These are phyloP conservation scores for Syngnathus rostellatus DNA, from an alignment of 2,797 vertebrate species.

Conservation along the genomic window DNA sequence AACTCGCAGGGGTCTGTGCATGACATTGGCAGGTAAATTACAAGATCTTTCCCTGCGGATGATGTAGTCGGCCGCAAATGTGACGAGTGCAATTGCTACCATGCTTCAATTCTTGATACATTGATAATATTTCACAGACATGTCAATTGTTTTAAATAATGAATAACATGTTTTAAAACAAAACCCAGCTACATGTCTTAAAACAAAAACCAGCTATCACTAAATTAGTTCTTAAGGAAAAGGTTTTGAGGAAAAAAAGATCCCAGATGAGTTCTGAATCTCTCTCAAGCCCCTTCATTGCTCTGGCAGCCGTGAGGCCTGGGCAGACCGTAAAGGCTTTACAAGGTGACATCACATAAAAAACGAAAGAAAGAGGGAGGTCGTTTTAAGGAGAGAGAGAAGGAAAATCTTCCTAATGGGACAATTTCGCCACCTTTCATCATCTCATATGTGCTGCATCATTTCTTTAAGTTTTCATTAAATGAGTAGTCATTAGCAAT, in stretches of 20 bases:
- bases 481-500: background rate
- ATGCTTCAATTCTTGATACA: background rate
- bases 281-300: constrained; percentile 44
- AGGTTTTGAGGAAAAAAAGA: background rate
- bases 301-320: constrained; percentile 43
- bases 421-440: background rate
- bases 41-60: too few species aligned
- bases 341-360: constrained; percentile 69
- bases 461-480: background rate
- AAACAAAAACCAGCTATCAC: background rate
- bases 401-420: background rate
- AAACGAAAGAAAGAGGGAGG: constrained; percentile 42
- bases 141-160: background rate
- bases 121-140: background rate
- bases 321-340: constrained; percentile 65
- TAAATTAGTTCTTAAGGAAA: background rate
- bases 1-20: too few species aligned
- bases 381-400: constrained; percentile 23
- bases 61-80: too few species aligned
- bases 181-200: too few species aligned
- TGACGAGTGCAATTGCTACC: too few species aligned
- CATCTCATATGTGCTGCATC: constrained; percentile 1
- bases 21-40: too few species aligned
- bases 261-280: constrained; percentile 39
- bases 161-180: background rate